Evolutionary conservation across 2,888 invertebrate species (phyloP).

Genomic region (Heteromyza rotundicornis): DNA sequence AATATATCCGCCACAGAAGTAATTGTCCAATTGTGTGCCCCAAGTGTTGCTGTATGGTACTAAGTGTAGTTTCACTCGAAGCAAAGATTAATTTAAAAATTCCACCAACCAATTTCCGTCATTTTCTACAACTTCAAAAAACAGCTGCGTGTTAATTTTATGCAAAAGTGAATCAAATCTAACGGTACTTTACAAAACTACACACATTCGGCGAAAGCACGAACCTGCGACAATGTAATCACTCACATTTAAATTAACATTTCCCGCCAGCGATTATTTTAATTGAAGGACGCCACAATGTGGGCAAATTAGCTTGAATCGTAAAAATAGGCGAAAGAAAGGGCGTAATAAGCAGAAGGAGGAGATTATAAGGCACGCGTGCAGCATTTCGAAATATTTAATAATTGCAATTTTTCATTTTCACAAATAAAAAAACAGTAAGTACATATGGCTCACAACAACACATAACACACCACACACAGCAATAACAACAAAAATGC

Average conservation of each 20-base stretch:
- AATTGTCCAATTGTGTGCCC: too few relatives aligned
- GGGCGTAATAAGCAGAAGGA: background rate
- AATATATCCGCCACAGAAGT: too few relatives aligned
- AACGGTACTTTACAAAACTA: slow-evolving; percentile 10
- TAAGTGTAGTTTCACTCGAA: too few relatives aligned
- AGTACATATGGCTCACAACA: too few relatives aligned
- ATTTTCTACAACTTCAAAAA: too few relatives aligned
- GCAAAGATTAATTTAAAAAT: too few relatives aligned
- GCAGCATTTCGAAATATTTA: slow-evolving; percentile 34
- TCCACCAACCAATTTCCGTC: too few relatives aligned
- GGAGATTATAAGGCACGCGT: background rate
- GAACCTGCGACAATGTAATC: slow-evolving; percentile 40
- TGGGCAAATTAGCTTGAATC: background rate
- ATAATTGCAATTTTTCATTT: slow-evolving; percentile 36
- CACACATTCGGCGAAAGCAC: slow-evolving; percentile 19
- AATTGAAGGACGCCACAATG: slow-evolving; percentile 37
- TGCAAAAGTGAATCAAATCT: slow-evolving; percentile 1
- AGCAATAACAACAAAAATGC: slow-evolving; percentile 13
- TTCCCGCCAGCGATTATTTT: slow-evolving; percentile 52
- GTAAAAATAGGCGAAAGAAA: background rate
- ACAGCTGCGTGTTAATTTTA: slow-evolving; percentile 19
- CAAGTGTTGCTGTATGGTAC: too few relatives aligned
- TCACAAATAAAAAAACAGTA: slow-evolving; percentile 40
- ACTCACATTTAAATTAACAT: slow-evolving; percentile 57
- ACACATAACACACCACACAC: too few relatives aligned